Percentiles rank a stretch among this genome's conserved stretches.
Evolutionary conservation across 1,140 invertebrate genomes (phyloP).

Genomic region (Drosophila repleta): DNA sequence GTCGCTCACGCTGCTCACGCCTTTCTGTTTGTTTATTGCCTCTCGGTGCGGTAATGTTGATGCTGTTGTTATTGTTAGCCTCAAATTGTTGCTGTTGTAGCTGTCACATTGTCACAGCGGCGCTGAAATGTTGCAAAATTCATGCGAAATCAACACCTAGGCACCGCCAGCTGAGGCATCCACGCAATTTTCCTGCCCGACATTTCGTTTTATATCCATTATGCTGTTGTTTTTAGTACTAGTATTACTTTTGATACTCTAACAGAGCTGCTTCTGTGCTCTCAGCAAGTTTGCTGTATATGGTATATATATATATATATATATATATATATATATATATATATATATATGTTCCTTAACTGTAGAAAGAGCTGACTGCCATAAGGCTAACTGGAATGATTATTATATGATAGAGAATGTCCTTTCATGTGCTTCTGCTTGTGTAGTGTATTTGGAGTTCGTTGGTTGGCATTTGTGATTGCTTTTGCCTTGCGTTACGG

Average conservation of each 20-base stretch:
- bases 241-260: background rate
- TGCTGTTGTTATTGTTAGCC: background rate
- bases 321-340: no score
- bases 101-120: slow-evolving; percentile 32
- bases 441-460: background rate
- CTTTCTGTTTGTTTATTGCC: background rate
- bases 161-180: slow-evolving; percentile 24
- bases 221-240: background rate
- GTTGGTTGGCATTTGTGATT: background rate
- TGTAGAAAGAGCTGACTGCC: no score
- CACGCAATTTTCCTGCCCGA: slow-evolving; percentile 32
- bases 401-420: no score
- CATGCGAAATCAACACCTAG: slow-evolving; percentile 59
- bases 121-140: slow-evolving; percentile 59
- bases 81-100: slow-evolving; percentile 25
- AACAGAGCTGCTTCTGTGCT: background rate
- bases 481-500: slow-evolving; percentile 8
- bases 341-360: no score
- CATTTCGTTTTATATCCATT: slow-evolving; percentile 16
- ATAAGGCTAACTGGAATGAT: no score
- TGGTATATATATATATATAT: background rate
- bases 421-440: no score
- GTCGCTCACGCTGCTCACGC: background rate
- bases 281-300: no score
- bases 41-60: background rate